Percentiles rank a stretch among this genome's conserved stretches.
Conservation (phyloP, 1,140 invertebrate species). For the Leguminivora glycinivorella region DNA sequence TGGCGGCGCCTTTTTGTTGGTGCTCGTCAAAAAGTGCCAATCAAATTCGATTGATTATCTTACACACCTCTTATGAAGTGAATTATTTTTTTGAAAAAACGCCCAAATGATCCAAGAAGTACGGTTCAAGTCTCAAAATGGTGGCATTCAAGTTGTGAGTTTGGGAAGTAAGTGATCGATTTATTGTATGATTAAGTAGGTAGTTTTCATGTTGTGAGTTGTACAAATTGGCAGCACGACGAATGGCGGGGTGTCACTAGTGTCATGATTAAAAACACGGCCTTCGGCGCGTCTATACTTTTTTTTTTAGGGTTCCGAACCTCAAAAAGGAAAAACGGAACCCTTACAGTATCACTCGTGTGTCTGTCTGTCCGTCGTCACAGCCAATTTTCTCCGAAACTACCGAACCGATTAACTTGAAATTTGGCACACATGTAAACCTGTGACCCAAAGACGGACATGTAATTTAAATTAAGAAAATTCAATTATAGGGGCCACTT, state of each 20-base stretch:
- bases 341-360: too few species aligned
- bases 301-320: too few species aligned
- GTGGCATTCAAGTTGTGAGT: background rate
- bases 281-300: constrained; percentile 45
- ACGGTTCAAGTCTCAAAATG: background rate
- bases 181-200: constrained; percentile 46
- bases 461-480: too few species aligned
- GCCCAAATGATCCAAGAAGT: background rate
- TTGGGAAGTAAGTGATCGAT: constrained; percentile 3
- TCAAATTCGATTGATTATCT: constrained; percentile 35
- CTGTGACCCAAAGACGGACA: too few species aligned
- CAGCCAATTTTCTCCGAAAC: too few species aligned
- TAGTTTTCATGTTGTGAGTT: constrained; percentile 34
- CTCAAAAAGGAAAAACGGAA: too few species aligned
- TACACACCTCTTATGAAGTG: background rate
- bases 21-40: constrained; percentile 43
- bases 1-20: constrained; percentile 38
- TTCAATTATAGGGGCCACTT: too few species aligned
- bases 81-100: background rate
- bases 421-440: too few species aligned
- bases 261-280: constrained; percentile 41
- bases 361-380: too few species aligned
- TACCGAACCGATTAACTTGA: too few species aligned
- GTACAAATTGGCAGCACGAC: constrained; percentile 47
- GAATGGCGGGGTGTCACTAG: constrained; percentile 37